Conservation (phyloP, 2,113 vertebrate species). For the Albula glossodonta region DNA sequence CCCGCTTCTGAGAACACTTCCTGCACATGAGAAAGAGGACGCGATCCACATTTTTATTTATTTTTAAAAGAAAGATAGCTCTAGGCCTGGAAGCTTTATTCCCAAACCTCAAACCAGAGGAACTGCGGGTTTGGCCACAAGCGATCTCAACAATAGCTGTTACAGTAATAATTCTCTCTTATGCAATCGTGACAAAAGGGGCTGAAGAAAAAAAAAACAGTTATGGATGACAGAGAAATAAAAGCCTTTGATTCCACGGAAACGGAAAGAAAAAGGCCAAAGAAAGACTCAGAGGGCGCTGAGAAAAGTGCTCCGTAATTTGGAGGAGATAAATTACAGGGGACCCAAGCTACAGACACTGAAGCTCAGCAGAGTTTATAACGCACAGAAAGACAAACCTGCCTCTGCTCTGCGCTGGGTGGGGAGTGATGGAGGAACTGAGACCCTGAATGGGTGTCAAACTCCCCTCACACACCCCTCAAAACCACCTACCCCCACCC, state of each 20-base stretch:
- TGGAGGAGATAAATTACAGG: background rate
- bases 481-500: too few relatives aligned
- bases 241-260: background rate
- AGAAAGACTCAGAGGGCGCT: background rate
- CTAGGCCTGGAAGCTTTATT: background rate
- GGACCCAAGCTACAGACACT: background rate
- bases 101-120: slow-evolving; percentile 16
- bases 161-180: slow-evolving; percentile 2
- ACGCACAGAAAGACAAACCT: too few relatives aligned
- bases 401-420: too few relatives aligned
- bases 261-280: background rate
- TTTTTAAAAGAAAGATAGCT: background rate
- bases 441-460: too few relatives aligned
- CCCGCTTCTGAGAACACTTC: background rate
- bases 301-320: background rate
- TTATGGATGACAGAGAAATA: slow-evolving; percentile 7
- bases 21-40: background rate
- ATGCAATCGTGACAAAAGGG: background rate
- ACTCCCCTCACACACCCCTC: too few relatives aligned
- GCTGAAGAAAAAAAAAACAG: background rate
- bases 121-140: slow-evolving; percentile 9
- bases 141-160: slow-evolving; percentile 6
- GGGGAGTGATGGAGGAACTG: too few relatives aligned
- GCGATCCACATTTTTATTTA: background rate
- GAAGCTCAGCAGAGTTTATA: too few relatives aligned